These are phyloP conservation scores for Eurytoma californica DNA, from an alignment of 2,888 invertebrate genomes.

Conservation along the genomic window DNA sequence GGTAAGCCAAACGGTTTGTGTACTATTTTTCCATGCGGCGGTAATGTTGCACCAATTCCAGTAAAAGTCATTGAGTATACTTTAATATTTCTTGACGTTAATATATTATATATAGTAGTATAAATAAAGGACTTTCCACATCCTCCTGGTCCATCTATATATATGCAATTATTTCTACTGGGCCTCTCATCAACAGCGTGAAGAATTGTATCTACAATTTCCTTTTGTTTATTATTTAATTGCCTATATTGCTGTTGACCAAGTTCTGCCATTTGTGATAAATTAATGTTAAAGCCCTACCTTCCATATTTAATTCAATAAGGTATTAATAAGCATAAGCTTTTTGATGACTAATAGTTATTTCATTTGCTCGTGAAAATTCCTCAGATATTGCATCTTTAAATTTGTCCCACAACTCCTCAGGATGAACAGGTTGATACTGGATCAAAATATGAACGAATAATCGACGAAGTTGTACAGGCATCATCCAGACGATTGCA, in stretches of 20 bases:
- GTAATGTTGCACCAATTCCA: no score
- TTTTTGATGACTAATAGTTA: constrained; percentile 5
- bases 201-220: constrained; percentile 51
- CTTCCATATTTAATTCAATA: background rate
- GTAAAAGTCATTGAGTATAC: background rate
- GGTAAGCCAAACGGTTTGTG: background rate
- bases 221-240: constrained; percentile 58
- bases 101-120: background rate
- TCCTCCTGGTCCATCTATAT: background rate
- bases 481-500: no score
- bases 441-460: no score
- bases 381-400: constrained; percentile 55
- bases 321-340: background rate
- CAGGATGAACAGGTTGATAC: no score
- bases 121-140: background rate
- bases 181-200: background rate
- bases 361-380: constrained; percentile 18
- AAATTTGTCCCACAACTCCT: constrained; percentile 49
- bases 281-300: constrained; percentile 7
- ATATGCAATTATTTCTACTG: background rate
- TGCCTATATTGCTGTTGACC: constrained; percentile 47
- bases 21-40: background rate
- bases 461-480: no score
- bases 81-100: background rate
- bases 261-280: constrained; percentile 24